Percentiles rank a stretch among this genome's conserved stretches.
Conservation (phyloP, 2,888 invertebrate species). For the Xestoiulus laeticollis region DNA sequence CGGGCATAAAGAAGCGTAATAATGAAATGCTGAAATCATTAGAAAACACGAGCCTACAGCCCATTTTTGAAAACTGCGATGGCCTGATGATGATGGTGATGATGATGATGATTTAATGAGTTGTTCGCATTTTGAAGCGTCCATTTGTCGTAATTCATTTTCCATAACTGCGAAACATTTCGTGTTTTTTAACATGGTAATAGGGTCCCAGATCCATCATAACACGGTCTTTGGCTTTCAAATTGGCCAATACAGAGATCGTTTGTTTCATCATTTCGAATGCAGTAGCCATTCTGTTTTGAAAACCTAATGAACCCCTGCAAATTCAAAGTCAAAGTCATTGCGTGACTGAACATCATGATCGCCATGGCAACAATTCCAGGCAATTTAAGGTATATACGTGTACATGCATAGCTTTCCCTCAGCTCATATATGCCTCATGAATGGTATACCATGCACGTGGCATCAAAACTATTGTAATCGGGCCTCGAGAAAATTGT, state of each 20-base stretch:
- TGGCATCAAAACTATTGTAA: too few relatives aligned
- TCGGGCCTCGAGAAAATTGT: too few relatives aligned
- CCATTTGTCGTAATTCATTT: neutral
- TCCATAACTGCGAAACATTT: neutral
- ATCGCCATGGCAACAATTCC: too few relatives aligned
- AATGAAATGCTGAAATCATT: neutral
- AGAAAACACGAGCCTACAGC: neutral
- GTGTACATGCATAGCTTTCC: too few relatives aligned
- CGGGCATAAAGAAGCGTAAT: neutral
- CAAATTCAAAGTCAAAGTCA: too few relatives aligned
- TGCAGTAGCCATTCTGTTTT: too few relatives aligned
- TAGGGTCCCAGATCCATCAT: neutral
- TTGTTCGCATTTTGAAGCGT: neutral
- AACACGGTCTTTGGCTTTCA: neutral
- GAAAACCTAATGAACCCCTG: too few relatives aligned
- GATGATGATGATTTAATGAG: conserved; percentile 25
- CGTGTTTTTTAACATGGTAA: neutral
- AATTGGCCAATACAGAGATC: neutral
- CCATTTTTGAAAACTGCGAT: neutral
- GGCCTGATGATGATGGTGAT: conserved; percentile 8
- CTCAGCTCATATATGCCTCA: too few relatives aligned
- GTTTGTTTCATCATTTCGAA: neutral
- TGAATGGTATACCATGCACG: too few relatives aligned
- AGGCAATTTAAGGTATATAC: too few relatives aligned
- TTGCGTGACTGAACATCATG: too few relatives aligned